phyloP scores from a whole-genome alignment of 2,797 vertebrate species.

The Mormyrus proboscirostris region DNA sequence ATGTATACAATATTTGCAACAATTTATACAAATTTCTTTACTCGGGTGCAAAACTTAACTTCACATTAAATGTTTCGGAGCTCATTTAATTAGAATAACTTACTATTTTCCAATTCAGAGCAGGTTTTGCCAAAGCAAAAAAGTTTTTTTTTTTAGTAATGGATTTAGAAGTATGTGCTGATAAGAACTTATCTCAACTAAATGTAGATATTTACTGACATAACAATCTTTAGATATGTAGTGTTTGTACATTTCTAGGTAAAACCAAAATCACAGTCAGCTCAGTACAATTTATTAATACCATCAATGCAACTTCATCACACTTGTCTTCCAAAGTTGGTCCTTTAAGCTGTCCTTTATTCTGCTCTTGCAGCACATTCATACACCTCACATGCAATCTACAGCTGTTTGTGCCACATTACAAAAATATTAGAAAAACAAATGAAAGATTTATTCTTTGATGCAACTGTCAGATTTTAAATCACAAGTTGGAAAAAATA shows the following conservation, averaged over 20 bases:
- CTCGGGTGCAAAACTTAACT: neutral
- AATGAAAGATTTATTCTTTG: conserved; percentile 29
- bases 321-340: neutral
- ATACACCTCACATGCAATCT: conserved; percentile 15
- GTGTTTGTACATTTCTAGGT: neutral
- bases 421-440: conserved; percentile 20
- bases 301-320: conserved; percentile 18
- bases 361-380: conserved; percentile 14
- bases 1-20: neutral
- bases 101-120: neutral
- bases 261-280: neutral
- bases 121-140: neutral
- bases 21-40: neutral
- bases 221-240: neutral
- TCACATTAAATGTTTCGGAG: neutral
- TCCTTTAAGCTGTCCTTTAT: neutral
- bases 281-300: conserved; percentile 22
- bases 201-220: neutral
- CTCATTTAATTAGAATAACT: neutral
- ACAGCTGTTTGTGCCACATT: neutral
- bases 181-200: neutral
- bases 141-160: neutral
- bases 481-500: conserved; percentile 50
- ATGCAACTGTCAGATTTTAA: conserved; percentile 42
- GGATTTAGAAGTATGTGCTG: neutral